A percentile compares a stretch with the other conserved stretches of the same genome.
phyloP scores from a whole-genome alignment of 1,140 invertebrate species.

The Paraescarpia echinospica region DNA sequence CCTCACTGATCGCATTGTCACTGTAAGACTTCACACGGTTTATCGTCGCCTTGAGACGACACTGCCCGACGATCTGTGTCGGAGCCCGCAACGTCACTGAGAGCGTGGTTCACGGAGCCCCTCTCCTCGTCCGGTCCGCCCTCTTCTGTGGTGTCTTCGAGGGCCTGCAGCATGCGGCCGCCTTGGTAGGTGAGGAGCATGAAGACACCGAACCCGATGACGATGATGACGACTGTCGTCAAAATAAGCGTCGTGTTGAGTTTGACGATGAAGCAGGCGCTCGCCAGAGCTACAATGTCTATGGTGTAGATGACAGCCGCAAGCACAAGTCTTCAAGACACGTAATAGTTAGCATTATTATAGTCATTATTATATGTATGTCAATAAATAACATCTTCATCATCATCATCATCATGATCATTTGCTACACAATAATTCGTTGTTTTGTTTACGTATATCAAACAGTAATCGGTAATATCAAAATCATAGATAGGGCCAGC shows the following conservation, averaged over 20 bases:
- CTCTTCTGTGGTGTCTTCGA: neutral
- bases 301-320: conserved; percentile 45
- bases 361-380: neutral
- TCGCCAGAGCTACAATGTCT: conserved; percentile 37
- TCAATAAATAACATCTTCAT: too few relatives aligned
- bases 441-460: neutral
- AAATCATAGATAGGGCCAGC: neutral
- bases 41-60: neutral
- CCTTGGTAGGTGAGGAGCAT: neutral
- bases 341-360: neutral
- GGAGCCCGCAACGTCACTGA: neutral
- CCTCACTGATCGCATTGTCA: neutral
- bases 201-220: neutral
- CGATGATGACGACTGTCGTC: neutral
- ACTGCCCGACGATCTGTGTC: neutral
- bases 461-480: neutral
- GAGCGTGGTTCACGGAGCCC: neutral
- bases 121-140: neutral
- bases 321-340: conserved; percentile 38
- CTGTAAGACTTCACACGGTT: neutral
- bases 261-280: conserved; percentile 38
- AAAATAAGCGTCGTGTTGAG: conserved; percentile 42
- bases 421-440: neutral
- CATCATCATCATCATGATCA: too few relatives aligned
- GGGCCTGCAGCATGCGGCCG: neutral